Percentiles rank a stretch among this genome's conserved stretches.
Conservation (phyloP, 2,797 vertebrate species). For the Helarctos malayanus region DNA sequence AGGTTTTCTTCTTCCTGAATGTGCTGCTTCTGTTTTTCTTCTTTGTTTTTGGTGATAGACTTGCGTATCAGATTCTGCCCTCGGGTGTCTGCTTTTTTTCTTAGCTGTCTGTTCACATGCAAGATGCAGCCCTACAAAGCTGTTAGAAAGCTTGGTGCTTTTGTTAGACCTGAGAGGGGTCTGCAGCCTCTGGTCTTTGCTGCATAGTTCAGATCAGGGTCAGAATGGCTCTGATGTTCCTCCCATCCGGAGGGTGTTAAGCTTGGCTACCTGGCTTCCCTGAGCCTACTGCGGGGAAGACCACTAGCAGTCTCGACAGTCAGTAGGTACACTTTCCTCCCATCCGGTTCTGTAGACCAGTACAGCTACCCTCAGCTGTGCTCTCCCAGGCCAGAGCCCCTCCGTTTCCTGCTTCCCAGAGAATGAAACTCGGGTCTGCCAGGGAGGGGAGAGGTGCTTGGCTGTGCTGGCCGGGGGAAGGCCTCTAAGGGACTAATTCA, state of each 20-base stretch:
- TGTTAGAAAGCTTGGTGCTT: not conserved
- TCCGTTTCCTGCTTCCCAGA: not conserved
- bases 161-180: not conserved
- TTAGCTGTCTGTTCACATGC: not conserved
- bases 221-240: not conserved
- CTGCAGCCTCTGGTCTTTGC: not conserved
- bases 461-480: not conserved
- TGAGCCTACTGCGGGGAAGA: not conserved
- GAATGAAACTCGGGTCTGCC: not conserved
- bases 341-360: not conserved
- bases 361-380: not conserved
- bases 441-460: not conserved
- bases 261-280: not conserved
- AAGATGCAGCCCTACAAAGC: not conserved
- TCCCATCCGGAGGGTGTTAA: not conserved
- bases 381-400: not conserved
- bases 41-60: not conserved
- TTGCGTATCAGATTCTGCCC: not conserved
- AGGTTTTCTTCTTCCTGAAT: not conserved
- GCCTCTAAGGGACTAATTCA: not conserved
- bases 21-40: not conserved
- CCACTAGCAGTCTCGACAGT: not conserved
- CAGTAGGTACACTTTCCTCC: not conserved
- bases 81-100: not conserved
- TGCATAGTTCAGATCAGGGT: not conserved